These are phyloP conservation scores for Pangasius macronema DNA, from an alignment of 2,797 vertebrate species.

Conservation along the genomic window DNA sequence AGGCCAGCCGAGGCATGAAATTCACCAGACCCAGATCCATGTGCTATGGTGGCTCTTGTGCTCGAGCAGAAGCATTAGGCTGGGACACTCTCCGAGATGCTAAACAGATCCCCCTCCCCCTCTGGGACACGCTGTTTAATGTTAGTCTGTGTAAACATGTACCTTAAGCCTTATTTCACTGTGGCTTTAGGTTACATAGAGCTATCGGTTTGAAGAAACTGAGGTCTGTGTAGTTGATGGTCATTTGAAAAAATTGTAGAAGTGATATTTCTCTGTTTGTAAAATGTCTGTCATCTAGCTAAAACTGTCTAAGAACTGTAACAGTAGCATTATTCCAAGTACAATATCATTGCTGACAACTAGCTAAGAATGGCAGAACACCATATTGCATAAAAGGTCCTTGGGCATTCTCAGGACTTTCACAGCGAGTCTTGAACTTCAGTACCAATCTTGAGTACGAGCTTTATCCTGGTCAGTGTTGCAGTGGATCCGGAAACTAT, in stretches of 20 bases:
- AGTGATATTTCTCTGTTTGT: background rate
- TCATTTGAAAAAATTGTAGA: background rate
- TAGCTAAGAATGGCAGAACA: background rate
- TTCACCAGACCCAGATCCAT: slow-evolving; percentile 56
- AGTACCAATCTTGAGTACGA: background rate
- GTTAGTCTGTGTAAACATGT: slow-evolving; percentile 68
- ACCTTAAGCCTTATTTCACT: slow-evolving; percentile 63
- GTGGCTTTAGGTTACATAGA: slow-evolving; percentile 22
- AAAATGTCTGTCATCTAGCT: background rate
- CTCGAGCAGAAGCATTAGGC: slow-evolving; percentile 1
- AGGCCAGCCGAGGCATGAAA: slow-evolving; percentile 49
- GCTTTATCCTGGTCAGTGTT: background rate
- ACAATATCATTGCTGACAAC: background rate
- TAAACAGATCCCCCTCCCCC: slow-evolving; percentile 63
- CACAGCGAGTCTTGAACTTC: background rate
- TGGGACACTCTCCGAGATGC: slow-evolving; percentile 57
- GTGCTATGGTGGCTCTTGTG: slow-evolving; percentile 46
- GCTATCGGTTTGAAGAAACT: background rate
- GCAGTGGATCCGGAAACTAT: background rate
- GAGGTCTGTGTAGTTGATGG: background rate
- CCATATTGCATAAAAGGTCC: background rate
- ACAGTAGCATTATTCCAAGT: background rate
- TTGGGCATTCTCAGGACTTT: background rate
- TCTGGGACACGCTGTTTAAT: slow-evolving; percentile 62
- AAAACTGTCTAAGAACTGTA: background rate